Evolutionary conservation across 2,113 vertebrate species (phyloP).

Genomic region (Rhinichthys klamathensis): DNA sequence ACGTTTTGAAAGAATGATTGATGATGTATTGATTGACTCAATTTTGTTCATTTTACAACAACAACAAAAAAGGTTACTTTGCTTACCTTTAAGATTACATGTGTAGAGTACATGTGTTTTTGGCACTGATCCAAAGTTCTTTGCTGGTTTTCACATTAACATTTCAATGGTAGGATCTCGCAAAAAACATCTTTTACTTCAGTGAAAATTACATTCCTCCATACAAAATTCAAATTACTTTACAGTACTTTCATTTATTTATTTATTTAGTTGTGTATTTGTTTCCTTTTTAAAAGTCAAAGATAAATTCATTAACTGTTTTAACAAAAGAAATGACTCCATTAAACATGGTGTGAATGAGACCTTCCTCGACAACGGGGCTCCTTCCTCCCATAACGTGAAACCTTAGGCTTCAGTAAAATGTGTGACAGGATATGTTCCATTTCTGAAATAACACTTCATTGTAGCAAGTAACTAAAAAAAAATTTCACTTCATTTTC

Average conservation of each 20-base stretch:
- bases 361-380: neutral
- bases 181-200: no score
- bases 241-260: no score
- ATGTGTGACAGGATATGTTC: conserved; percentile 49
- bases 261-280: neutral
- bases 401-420: conserved; percentile 36
- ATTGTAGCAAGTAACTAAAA: conserved; percentile 14
- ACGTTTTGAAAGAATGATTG: no score
- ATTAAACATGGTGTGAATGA: neutral
- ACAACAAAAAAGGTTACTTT: no score
- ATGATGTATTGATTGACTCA: no score
- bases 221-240: neutral
- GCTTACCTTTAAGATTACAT: neutral
- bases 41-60: no score
- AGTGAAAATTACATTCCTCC: neutral
- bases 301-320: no score
- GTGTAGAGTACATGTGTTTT: neutral
- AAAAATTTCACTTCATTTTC: neutral
- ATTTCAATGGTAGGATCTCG: neutral
- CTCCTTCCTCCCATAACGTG: neutral
- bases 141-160: neutral
- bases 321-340: no score
- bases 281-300: no score
- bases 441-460: conserved; percentile 8
- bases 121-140: no score